These are phyloP conservation scores for Salvelinus namaycush DNA, from an alignment of 2,113 vertebrate species.

Conservation along the genomic window DNA sequence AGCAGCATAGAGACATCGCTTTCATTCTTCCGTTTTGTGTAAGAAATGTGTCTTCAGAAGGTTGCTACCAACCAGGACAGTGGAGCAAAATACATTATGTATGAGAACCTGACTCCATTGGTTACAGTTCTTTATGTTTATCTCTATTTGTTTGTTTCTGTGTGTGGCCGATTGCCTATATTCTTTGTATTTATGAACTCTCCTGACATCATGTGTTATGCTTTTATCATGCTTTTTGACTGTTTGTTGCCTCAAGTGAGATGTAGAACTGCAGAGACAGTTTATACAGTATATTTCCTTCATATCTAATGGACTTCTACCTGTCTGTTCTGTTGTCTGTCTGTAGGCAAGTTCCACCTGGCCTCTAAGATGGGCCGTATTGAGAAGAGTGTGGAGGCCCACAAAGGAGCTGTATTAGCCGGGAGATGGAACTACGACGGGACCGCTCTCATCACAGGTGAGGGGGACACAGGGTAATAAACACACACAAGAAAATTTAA, in stretches of 20 bases:
- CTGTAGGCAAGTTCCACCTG: constrained; percentile 91
- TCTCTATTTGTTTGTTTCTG: too few relatives aligned
- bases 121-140: too few relatives aligned
- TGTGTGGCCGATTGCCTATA: too few relatives aligned
- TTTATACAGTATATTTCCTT: too few relatives aligned
- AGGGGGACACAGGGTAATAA: constrained; percentile 7
- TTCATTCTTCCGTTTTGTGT: constrained; percentile 36
- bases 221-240: too few relatives aligned
- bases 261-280: too few relatives aligned
- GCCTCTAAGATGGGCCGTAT: constrained; percentile 88
- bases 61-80: background rate
- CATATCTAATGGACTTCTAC: background rate
- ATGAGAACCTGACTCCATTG: too few relatives aligned
- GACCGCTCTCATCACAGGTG: constrained; percentile 93
- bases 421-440: constrained; percentile 95
- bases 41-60: background rate
- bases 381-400: constrained; percentile 94
- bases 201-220: too few relatives aligned
- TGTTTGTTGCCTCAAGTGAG: too few relatives aligned
- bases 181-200: too few relatives aligned
- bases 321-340: background rate
- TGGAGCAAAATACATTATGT: too few relatives aligned
- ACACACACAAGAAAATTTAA: background rate
- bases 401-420: constrained; percentile 90
- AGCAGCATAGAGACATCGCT: constrained; percentile 36